A percentile compares a stretch with the other conserved stretches of the same genome.
Conservation (phyloP, 1,140 invertebrate species). For the Drosophila punjabiensis region DNA sequence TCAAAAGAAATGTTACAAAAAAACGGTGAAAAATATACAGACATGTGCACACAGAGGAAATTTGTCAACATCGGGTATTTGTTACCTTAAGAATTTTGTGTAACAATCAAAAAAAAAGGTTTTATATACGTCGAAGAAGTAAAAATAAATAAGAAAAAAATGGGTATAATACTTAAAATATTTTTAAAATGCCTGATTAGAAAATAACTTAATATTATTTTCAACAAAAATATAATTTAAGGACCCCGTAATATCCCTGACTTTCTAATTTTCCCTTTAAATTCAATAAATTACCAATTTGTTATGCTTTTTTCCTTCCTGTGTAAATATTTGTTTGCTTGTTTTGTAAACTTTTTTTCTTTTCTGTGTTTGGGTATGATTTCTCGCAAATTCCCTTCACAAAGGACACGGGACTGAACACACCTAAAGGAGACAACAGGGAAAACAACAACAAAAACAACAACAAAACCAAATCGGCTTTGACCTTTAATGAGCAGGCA, state of each 20-base stretch:
- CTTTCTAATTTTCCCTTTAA: not conserved
- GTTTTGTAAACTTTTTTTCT: slow-evolving; percentile 10
- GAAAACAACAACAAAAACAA: slow-evolving; percentile 29
- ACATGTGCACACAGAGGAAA: slow-evolving; percentile 17
- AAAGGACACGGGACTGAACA: slow-evolving; percentile 41
- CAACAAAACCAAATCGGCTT: slow-evolving; percentile 65
- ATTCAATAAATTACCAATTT: not conserved
- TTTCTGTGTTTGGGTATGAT: slow-evolving; percentile 15
- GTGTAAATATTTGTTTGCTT: slow-evolving; percentile 19
- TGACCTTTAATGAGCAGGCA: slow-evolving; percentile 77
- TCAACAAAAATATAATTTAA: not conserved
- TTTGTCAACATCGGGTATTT: not conserved
- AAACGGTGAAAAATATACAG: slow-evolving; percentile 10
- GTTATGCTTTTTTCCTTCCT: not conserved
- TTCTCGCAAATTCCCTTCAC: slow-evolving; percentile 31
- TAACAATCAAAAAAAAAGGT: no score
- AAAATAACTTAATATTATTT: not conserved
- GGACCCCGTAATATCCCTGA: not conserved
- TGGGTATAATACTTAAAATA: not conserved
- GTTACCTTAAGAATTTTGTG: not conserved
- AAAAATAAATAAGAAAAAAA: not conserved
- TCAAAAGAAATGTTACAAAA: slow-evolving; percentile 30
- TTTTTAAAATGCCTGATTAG: not conserved
- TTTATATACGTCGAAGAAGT: not conserved
- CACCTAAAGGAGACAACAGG: slow-evolving; percentile 53